Conservation (phyloP, 2,797 vertebrate genomes). For the Artibeus jamaicensis region DNA sequence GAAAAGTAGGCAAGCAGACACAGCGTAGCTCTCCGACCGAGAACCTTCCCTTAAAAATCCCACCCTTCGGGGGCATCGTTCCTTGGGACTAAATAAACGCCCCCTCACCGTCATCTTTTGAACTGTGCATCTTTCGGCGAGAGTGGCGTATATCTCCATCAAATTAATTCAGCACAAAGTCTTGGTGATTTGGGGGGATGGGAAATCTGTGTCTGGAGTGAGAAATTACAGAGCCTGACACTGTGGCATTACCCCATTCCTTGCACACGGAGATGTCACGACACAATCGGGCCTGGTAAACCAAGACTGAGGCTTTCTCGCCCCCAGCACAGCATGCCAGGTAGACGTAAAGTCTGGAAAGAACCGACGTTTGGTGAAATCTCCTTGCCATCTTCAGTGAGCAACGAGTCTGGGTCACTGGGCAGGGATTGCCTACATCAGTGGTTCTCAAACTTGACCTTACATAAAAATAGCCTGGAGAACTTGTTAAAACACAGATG, state of each 20-base stretch:
- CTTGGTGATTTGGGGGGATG: background rate
- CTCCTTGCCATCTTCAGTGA: background rate
- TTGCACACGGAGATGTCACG: background rate
- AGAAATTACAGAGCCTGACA: background rate
- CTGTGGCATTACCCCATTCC: no score
- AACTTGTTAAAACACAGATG: background rate
- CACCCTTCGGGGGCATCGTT: background rate
- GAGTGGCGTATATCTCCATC: background rate
- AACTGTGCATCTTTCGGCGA: background rate
- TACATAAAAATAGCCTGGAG: background rate
- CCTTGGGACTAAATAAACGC: background rate
- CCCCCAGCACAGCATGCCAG: background rate
- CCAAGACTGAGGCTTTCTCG: background rate
- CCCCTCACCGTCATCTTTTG: background rate
- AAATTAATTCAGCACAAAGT: background rate
- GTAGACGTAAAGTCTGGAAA: background rate
- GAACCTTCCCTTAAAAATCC: background rate
- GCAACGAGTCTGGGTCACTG: background rate
- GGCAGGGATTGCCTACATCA: background rate
- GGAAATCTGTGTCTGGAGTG: background rate
- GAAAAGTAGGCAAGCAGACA: background rate
- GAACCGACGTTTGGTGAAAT: background rate
- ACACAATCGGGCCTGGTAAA: background rate
- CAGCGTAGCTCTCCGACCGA: rapidly evolving
- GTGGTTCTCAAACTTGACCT: background rate